Percentiles rank a stretch among this genome's conserved stretches.
phyloP scores from a whole-genome alignment of 1,140 invertebrate species.

The Aphelinus atriplicis region DNA sequence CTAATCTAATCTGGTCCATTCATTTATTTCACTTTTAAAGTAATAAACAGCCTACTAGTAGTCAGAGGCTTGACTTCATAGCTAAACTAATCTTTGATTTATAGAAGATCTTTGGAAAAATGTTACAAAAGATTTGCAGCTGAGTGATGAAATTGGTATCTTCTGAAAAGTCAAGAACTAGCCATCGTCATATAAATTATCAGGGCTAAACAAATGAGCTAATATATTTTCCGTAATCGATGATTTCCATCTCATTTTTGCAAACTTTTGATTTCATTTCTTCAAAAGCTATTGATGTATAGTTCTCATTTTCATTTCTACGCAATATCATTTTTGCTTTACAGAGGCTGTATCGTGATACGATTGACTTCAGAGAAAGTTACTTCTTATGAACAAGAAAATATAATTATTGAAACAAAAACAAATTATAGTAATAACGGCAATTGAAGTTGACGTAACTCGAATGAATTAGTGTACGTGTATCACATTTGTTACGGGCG shows the following conservation, averaged over 20 bases:
- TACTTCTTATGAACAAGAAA: conserved; percentile 10
- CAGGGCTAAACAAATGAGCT: too few relatives aligned
- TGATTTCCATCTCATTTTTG: background rate
- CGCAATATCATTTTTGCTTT: conserved; percentile 12
- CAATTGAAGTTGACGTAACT: conserved; percentile 11
- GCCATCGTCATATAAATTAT: too few relatives aligned
- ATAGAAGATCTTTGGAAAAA: background rate
- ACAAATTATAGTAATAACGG: conserved; percentile 1
- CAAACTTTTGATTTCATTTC: background rate
- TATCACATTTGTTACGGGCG: conserved; percentile 29
- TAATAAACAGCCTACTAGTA: background rate
- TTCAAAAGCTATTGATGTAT: background rate
- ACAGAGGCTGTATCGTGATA: conserved; percentile 32
- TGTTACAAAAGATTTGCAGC: background rate
- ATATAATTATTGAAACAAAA: conserved; percentile 21
- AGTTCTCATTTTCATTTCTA: conserved; percentile 6
- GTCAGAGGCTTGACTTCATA: background rate
- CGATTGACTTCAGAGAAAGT: conserved; percentile 19
- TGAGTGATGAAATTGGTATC: background rate
- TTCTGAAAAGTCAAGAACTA: too few relatives aligned
- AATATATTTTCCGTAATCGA: background rate
- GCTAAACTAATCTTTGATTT: too few relatives aligned
- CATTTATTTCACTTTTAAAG: conserved; percentile 11
- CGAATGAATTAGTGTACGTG: background rate
- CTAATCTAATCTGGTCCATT: background rate